Conservation (phyloP, 2,113 vertebrate species). For the Xiphophorus hellerii region DNA sequence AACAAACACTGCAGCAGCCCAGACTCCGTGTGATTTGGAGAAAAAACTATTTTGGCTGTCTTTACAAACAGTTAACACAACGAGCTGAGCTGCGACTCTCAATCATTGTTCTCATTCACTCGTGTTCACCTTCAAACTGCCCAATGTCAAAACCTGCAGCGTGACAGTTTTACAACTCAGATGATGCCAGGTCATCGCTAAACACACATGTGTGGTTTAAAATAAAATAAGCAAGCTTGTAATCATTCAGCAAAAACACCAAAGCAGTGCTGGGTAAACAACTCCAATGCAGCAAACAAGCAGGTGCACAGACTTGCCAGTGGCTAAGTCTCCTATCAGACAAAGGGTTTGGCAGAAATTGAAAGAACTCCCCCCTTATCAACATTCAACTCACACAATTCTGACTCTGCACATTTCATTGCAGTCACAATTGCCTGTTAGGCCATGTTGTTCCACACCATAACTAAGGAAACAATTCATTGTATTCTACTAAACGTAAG, state of each 20-base stretch:
- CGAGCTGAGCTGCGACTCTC: slow-evolving; percentile 20
- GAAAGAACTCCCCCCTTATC: slow-evolving; percentile 54
- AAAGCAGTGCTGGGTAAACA: slow-evolving; percentile 25
- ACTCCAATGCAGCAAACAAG: slow-evolving; percentile 24
- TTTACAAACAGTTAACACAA: slow-evolving; percentile 12
- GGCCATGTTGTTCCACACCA: slow-evolving; percentile 43
- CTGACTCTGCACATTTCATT: slow-evolving; percentile 71
- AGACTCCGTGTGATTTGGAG: slow-evolving; percentile 34
- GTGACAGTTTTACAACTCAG: slow-evolving; percentile 5
- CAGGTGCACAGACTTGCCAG: slow-evolving; percentile 41
- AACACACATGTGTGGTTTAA: not conserved
- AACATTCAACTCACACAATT: slow-evolving; percentile 58
- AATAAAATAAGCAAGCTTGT: slow-evolving; percentile 15
- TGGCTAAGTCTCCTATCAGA: slow-evolving; percentile 35
- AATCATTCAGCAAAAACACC: slow-evolving; percentile 30
- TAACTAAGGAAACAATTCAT: slow-evolving; percentile 60
- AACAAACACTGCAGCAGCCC: slow-evolving; percentile 46
- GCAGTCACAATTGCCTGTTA: slow-evolving; percentile 43
- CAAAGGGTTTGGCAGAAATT: slow-evolving; percentile 52
- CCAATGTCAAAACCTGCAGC: slow-evolving; percentile 23
- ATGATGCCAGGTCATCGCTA: not conserved
- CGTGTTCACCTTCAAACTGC: slow-evolving; percentile 17
- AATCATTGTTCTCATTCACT: not conserved
- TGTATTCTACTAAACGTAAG: slow-evolving; percentile 43
- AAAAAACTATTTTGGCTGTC: slow-evolving; percentile 30